Evolutionary conservation across 2,888 invertebrate species (phyloP).

Genomic region (Acanthosepion pharaonis): DNA sequence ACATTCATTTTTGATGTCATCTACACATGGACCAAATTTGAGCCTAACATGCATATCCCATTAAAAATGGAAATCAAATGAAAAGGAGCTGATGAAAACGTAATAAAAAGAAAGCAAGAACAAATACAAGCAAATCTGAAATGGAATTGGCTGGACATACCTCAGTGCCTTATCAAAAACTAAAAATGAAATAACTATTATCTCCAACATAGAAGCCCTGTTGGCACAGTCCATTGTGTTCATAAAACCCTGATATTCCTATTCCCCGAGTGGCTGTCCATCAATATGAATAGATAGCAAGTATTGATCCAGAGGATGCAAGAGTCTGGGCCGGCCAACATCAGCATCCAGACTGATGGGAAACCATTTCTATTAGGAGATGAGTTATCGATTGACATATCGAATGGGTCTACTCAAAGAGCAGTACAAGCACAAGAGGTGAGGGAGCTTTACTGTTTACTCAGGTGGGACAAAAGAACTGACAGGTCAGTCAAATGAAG

Average conservation of each 20-base stretch:
- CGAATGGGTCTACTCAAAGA: not conserved
- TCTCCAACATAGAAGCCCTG: not conserved
- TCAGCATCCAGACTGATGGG: not conserved
- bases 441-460: not conserved
- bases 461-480: not conserved
- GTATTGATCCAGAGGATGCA: not conserved
- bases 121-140: not conserved
- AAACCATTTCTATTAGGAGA: slow-evolving; percentile 10
- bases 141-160: not conserved
- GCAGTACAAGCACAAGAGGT: not conserved
- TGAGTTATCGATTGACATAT: slow-evolving; percentile 23
- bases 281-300: not conserved
- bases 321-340: not conserved
- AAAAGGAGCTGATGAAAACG: not conserved
- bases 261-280: not conserved
- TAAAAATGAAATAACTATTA: slow-evolving; percentile 33
- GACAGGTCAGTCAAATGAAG: not conserved
- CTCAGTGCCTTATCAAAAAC: not conserved
- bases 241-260: slow-evolving; percentile 6
- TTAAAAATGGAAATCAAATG: not conserved
- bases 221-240: not conserved
- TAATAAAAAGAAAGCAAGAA: not conserved
- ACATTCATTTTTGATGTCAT: not conserved
- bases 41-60: not conserved
- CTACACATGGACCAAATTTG: not conserved